Conservation (phyloP, 2,113 vertebrate species). For the Microtus pennsylvanicus region DNA sequence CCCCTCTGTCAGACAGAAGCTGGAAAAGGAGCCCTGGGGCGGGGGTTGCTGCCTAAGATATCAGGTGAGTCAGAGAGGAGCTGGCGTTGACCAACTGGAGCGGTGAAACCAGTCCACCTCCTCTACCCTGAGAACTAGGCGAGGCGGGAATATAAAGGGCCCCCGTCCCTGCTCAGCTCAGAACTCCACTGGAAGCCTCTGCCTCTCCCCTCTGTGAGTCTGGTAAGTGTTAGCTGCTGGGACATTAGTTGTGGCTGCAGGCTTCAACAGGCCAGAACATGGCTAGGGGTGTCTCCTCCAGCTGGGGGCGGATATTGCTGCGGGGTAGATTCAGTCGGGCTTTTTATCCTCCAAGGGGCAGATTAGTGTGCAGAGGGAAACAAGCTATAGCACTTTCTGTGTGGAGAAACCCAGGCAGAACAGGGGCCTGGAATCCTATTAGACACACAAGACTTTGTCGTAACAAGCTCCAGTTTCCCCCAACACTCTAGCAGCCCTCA, state of each 20-base stretch:
- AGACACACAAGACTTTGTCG: background rate
- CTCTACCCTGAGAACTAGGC: slow-evolving; percentile 17
- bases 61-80: slow-evolving; percentile 69
- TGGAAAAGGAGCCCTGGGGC: slow-evolving; percentile 47
- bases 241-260: background rate
- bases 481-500: background rate
- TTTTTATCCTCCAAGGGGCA: background rate
- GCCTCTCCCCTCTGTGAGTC: background rate
- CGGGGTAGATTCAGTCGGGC: background rate
- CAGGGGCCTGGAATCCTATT: background rate
- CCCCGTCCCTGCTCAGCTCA: background rate
- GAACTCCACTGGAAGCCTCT: background rate
- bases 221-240: slow-evolving; percentile 62
- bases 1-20: background rate
- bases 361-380: background rate
- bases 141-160: slow-evolving; percentile 69
- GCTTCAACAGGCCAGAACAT: accelerated
- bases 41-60: background rate
- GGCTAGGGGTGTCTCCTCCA: background rate
- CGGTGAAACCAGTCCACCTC: slow-evolving; percentile 73
- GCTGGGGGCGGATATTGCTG: background rate
- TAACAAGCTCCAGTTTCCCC: background rate
- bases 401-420: background rate
- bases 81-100: slow-evolving; percentile 40
- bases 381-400: background rate